These are phyloP conservation scores for Chaunax sp. DNA, from an alignment of 2,797 vertebrate genomes.

Conservation along the genomic window DNA sequence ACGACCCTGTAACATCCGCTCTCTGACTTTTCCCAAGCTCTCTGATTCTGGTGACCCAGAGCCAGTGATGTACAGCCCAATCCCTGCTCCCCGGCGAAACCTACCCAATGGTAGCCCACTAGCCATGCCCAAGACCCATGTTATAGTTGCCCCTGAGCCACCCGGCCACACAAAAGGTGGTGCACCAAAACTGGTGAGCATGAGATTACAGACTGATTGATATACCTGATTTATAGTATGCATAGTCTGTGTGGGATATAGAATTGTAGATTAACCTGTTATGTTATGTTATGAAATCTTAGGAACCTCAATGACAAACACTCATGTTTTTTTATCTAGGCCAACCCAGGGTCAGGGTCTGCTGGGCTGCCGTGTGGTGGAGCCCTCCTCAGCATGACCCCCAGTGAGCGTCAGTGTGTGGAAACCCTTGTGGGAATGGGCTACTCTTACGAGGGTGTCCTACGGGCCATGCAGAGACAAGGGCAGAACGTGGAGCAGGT, in stretches of 20 bases:
- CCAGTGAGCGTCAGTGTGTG: constrained; percentile 90
- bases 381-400: constrained; percentile 86
- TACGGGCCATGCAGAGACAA: constrained; percentile 96
- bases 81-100: constrained; percentile 55
- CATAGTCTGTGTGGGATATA: background rate
- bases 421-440: constrained; percentile 96
- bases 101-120: constrained; percentile 87
- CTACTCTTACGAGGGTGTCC: constrained; percentile 92
- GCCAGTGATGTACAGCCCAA: constrained; percentile 60
- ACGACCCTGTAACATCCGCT: constrained; percentile 97
- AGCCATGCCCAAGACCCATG: constrained; percentile 79
- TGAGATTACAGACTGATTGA: background rate
- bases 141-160: constrained; percentile 70
- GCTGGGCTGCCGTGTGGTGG: constrained; percentile 71
- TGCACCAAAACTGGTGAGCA: constrained; percentile 78
- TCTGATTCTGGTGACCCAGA: constrained; percentile 85
- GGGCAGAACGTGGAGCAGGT: constrained; percentile 98
- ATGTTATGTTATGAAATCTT: background rate
- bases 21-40: constrained; percentile 95
- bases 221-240: background rate
- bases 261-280: background rate
- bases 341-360: constrained; percentile 58
- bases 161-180: constrained; percentile 67
- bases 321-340: constrained; percentile 50
- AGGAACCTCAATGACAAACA: background rate